Evolutionary conservation across 2,888 invertebrate species (phyloP), one percentile per base, ranked within the genome.

Genomic region (Galeopsomyia nigrocyanea): DNA sequence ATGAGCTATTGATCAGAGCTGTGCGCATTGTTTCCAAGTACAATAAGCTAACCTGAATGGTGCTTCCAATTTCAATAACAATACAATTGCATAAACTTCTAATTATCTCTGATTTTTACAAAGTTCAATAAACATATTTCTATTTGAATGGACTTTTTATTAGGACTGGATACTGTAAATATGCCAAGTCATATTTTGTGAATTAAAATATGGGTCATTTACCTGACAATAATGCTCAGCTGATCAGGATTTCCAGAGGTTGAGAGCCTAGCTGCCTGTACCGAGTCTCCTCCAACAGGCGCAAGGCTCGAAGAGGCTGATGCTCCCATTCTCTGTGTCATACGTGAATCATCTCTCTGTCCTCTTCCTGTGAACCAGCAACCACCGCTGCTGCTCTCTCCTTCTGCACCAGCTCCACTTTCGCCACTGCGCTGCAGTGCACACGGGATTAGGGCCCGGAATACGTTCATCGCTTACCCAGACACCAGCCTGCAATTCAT

Each of bases 391-490:
- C 75, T 79, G 71, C 73, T 76, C 73, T 76, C 76, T 77, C 77
- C 78, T 61, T 76, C 77, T 70, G 77, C 80, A 71, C 81, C 78
- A 75, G 76, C 79, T 78, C 79, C 83, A 80, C 81, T 85, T 77
- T 83, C 82, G 74, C 83, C 83, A 81, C 88, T 88, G 86, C 88
- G 88, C 87, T 89, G 88, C 87, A 89, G 87, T 84, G 89, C 89
- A 88, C 89, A 89, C 83, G 89, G 89, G 81, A 89, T 88, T 79
- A 89, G 83, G 81, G 88, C 88, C 84, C 89, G 88, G 84, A 89
- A 89, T 86, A 89, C 86, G 87, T 89, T 89, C 89, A 89, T 89
- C 86, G 87, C 88, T 88, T 84, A 87, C 88, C 88, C 88, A 89
- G 89, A 89, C 89, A 87, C 87, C 86, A 85, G 88, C 88, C 88